Evolutionary conservation across 1,140 invertebrate genomes (phyloP).

Genomic region (Drosophila grimshawi): DNA sequence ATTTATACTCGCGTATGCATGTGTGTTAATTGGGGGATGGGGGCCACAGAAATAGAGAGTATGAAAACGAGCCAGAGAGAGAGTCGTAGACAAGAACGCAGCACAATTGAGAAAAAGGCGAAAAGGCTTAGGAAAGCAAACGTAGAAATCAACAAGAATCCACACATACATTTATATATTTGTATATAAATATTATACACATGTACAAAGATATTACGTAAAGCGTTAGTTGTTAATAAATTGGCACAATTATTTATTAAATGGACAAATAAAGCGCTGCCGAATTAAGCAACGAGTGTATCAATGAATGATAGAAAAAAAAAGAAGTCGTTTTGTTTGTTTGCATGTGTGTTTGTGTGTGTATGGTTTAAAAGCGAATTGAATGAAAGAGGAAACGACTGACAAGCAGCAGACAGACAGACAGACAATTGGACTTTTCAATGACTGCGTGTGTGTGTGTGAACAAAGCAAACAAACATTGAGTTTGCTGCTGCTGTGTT

Average conservation of each 20-base stretch:
- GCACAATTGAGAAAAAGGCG: slow-evolving; percentile 12
- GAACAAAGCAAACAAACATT: slow-evolving; percentile 37
- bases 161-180: slow-evolving; percentile 2
- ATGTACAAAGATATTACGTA: slow-evolving; percentile 21
- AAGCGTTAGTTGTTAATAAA: slow-evolving; percentile 40
- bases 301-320: slow-evolving; percentile 39
- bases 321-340: neutral
- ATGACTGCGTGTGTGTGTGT: slow-evolving; percentile 27
- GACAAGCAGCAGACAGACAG: slow-evolving; percentile 30
- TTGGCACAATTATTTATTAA: slow-evolving; percentile 39
- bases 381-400: slow-evolving; percentile 43
- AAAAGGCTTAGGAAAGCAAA: slow-evolving; percentile 40
- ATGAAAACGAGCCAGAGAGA: slow-evolving; percentile 11
- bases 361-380: slow-evolving; percentile 35
- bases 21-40: neutral
- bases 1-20: slow-evolving; percentile 18
- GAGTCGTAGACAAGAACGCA: slow-evolving; percentile 14
- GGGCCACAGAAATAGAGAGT: slow-evolving; percentile 20
- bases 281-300: slow-evolving; percentile 15
- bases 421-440: slow-evolving; percentile 45
- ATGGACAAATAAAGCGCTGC: slow-evolving; percentile 33
- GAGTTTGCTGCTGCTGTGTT: slow-evolving; percentile 20
- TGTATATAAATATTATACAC: neutral
- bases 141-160: slow-evolving; percentile 31
- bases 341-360: slow-evolving; percentile 3